A percentile compares a stretch with the other conserved stretches of the same genome.
Evolutionary conservation across 2,797 vertebrate species (phyloP).

Genomic region (Phoebastria nigripes): DNA sequence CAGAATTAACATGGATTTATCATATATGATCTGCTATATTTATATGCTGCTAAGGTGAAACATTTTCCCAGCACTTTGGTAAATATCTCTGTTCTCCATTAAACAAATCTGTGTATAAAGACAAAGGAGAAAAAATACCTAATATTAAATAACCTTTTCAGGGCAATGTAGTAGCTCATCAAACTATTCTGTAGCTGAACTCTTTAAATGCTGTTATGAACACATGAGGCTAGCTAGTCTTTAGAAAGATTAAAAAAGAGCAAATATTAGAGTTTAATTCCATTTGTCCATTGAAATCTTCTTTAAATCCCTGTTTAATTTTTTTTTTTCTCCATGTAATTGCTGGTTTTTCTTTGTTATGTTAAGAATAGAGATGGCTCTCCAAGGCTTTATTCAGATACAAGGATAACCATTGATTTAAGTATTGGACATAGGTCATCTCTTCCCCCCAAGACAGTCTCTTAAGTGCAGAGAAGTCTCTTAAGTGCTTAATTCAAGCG

Average conservation of each 20-base stretch:
- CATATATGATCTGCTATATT: not conserved
- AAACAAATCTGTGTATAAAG: not conserved
- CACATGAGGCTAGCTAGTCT: accelerated
- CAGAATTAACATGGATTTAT: not conserved
- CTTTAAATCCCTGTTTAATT: not conserved
- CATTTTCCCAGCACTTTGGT: not conserved
- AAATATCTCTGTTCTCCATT: not conserved
- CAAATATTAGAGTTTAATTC: not conserved
- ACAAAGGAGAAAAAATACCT: not conserved
- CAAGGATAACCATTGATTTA: not conserved
- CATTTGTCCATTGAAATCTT: not conserved
- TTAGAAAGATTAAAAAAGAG: not conserved
- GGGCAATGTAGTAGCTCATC: not conserved
- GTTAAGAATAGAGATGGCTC: not conserved
- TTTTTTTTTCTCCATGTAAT: not conserved
- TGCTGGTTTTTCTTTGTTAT: not conserved
- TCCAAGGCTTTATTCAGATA: not conserved
- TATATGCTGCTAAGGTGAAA: not conserved
- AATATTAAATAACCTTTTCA: not conserved
- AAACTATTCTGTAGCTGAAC: not conserved
- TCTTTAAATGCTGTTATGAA: not conserved
- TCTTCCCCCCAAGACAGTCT: not conserved
- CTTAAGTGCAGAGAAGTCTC: not conserved
- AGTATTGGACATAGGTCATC: not conserved
- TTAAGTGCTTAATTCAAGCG: not conserved